These are phyloP conservation scores for Gallinago stenura DNA, from an alignment of 2,797 vertebrate species.

Conservation along the genomic window DNA sequence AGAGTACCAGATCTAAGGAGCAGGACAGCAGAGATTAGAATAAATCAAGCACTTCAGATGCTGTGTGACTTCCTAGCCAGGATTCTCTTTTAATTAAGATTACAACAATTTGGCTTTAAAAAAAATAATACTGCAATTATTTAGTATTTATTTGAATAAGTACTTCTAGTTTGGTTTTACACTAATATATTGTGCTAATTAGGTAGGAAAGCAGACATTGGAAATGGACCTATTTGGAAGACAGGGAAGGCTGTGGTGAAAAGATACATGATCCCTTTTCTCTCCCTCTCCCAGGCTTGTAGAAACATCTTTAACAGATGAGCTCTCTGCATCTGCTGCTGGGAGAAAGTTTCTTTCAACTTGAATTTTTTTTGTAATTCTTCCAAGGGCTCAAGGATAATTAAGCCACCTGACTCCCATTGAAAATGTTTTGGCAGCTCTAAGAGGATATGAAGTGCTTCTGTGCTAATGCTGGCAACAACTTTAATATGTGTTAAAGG, in stretches of 20 bases:
- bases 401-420: slow-evolving; percentile 63
- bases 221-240: not conserved
- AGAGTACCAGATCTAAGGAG: not conserved
- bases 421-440: slow-evolving; percentile 72
- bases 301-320: slow-evolving; percentile 53
- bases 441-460: slow-evolving; percentile 66
- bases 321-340: slow-evolving; percentile 54
- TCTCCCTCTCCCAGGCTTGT: not conserved
- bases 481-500: slow-evolving; percentile 63
- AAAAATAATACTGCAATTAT: not conserved
- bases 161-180: not conserved
- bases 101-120: not conserved
- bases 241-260: not conserved
- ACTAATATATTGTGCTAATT: not conserved
- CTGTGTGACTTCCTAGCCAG: not conserved
- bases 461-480: slow-evolving; percentile 60
- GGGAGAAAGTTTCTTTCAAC: slow-evolving; percentile 55
- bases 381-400: slow-evolving; percentile 57
- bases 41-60: not conserved
- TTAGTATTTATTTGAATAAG: not conserved
- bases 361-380: slow-evolving; percentile 27
- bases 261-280: not conserved
- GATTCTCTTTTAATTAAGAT: not conserved
- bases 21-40: not conserved
- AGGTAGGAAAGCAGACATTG: not conserved